Evolutionary conservation across 1,140 invertebrate species (phyloP).

Genomic region (Piezodorus guildinii): DNA sequence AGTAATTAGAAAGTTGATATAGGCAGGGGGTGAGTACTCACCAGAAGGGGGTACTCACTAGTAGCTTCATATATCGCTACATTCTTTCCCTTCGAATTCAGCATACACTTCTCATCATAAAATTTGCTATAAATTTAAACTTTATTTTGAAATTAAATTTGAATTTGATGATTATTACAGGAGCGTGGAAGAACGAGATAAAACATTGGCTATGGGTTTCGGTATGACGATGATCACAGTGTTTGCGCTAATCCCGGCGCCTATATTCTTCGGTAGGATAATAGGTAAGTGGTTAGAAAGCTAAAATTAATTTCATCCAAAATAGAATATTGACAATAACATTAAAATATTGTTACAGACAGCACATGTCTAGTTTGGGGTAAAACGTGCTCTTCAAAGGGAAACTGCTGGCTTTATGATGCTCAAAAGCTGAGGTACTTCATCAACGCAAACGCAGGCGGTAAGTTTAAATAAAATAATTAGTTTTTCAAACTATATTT

Average conservation of each 20-base stretch:
- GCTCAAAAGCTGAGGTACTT: constrained; percentile 47
- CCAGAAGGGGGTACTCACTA: too few species aligned
- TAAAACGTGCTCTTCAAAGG: constrained; percentile 54
- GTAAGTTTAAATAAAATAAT: too few species aligned
- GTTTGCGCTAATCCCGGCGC: constrained; percentile 58
- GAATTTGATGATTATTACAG: constrained; percentile 31
- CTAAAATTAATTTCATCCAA: too few species aligned
- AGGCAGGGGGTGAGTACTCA: too few species aligned
- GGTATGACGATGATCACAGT: constrained; percentile 52
- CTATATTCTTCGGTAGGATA: constrained; percentile 58
- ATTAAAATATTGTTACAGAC: constrained; percentile 12
- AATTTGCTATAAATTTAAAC: neutral
- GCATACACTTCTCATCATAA: too few species aligned
- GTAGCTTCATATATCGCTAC: too few species aligned
- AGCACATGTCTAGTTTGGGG: constrained; percentile 57
- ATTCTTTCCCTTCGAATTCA: too few species aligned
- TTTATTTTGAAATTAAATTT: too few species aligned
- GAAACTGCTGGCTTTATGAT: constrained; percentile 64
- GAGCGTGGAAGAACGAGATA: constrained; percentile 59
- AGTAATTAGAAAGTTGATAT: too few species aligned
- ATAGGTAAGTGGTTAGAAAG: constrained; percentile 40
- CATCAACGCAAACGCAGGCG: constrained; percentile 51
- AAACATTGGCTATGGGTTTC: constrained; percentile 57
- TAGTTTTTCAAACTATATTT: too few species aligned
- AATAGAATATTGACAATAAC: neutral